These are phyloP conservation scores for Pseudorectes ferrugineus DNA, from an alignment of 2,113 vertebrate genomes.

Conservation along the genomic window DNA sequence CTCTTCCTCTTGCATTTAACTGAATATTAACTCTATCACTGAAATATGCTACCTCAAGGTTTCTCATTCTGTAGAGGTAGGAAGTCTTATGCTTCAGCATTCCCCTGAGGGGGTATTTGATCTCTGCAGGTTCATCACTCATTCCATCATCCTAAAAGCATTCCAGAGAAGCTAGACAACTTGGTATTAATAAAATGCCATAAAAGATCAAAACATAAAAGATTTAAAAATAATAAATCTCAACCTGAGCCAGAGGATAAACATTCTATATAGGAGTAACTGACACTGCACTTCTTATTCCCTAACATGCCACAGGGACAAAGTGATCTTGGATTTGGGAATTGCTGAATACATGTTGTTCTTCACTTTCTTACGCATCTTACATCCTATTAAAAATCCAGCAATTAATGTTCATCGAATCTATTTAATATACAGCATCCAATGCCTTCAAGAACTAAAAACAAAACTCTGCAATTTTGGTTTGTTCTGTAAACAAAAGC, in stretches of 20 bases:
- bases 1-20: conserved; percentile 56
- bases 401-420: not conserved
- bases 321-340: not conserved
- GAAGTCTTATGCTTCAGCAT: not conserved
- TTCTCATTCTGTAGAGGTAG: not conserved
- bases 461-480: not conserved
- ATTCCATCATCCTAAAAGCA: not conserved
- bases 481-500: not conserved
- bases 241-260: not conserved
- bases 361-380: not conserved
- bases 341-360: not conserved
- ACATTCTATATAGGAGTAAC: not conserved
- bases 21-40: conserved; percentile 62
- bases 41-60: not conserved
- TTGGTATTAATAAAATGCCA: not conserved
- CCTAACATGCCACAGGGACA: not conserved
- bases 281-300: not conserved
- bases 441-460: not conserved
- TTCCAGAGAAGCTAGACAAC: not conserved
- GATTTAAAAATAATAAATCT: not conserved
- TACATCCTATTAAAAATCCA: not conserved
- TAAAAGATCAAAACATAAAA: not conserved
- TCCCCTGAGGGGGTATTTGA: not conserved
- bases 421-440: not conserved
- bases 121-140: not conserved